Conservation (phyloP, 1,140 invertebrate genomes). For the Drosophila funebris region DNA sequence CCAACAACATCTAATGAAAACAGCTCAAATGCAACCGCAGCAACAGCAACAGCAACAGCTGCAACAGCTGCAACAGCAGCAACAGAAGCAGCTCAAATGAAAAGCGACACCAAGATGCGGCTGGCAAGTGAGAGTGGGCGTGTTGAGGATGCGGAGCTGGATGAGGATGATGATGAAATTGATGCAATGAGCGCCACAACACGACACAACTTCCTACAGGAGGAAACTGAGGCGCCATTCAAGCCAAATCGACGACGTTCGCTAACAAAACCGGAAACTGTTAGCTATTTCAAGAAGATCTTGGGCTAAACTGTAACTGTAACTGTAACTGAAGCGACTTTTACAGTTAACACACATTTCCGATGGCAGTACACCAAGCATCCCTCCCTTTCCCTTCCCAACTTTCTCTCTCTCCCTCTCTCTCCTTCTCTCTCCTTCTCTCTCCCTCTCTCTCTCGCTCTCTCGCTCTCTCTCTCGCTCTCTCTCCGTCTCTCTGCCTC, state of each 20-base stretch:
- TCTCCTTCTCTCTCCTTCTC: not conserved
- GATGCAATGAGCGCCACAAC: conserved; percentile 32
- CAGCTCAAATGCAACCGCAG: conserved; percentile 33
- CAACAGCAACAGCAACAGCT: not conserved
- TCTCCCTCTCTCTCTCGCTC: not conserved
- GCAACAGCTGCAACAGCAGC: conserved; percentile 7
- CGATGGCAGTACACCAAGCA: conserved; percentile 21
- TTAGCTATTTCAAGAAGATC: conserved; percentile 83
- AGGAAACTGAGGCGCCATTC: conserved; percentile 78
- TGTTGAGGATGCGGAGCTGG: not conserved
- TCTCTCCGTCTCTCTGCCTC: not conserved
- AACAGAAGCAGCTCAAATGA: not conserved
- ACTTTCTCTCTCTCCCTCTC: not conserved
- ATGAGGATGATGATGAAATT: not conserved
- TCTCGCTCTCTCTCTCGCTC: not conserved
- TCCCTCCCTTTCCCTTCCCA: not conserved
- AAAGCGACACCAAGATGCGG: not conserved
- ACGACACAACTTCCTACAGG: conserved; percentile 76
- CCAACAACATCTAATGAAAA: conserved; percentile 47
- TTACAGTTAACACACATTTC: conserved; percentile 59
- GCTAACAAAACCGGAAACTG: conserved; percentile 83
- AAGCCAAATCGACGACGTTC: conserved; percentile 83
- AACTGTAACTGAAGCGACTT: conserved; percentile 49
- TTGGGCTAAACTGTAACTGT: conserved; percentile 74
- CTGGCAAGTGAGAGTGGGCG: not conserved